Conservation (phyloP, 1,140 invertebrate genomes). For the Odontomachus brunneus region DNA sequence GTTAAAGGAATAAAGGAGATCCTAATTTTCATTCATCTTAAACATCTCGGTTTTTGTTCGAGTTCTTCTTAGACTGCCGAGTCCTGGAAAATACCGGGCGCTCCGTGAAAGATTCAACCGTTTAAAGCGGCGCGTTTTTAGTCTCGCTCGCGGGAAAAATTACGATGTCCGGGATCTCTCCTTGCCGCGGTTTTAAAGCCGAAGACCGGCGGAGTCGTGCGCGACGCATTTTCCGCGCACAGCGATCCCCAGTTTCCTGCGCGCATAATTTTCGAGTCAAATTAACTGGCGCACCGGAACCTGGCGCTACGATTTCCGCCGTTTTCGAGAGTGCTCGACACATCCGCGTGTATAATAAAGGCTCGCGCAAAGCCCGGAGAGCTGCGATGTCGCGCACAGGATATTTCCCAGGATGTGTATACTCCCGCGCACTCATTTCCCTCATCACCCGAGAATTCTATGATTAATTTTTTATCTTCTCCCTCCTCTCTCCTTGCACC, state of each 20-base stretch:
- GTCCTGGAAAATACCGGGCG: background rate
- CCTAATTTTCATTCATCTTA: background rate
- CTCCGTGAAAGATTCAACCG: background rate
- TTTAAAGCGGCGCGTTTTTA: slow-evolving; percentile 22
- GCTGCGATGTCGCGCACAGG: no score
- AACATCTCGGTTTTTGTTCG: background rate
- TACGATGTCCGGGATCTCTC: slow-evolving; percentile 7
- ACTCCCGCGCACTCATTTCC: no score
- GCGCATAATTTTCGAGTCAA: slow-evolving; percentile 17
- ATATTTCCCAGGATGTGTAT: no score
- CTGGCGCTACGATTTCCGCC: background rate
- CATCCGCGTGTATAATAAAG: background rate
- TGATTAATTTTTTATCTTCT: no score
- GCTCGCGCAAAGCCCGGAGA: no score
- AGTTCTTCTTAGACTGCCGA: background rate
- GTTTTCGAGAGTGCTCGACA: background rate
- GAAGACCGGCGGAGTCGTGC: background rate
- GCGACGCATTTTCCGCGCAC: slow-evolving; percentile 3
- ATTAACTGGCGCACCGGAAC: background rate
- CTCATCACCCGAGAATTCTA: no score
- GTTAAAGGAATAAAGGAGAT: no score
- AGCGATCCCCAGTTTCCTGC: background rate
- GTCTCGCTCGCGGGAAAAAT: slow-evolving; percentile 9
- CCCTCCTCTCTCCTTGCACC: no score
- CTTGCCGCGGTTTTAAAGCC: slow-evolving; percentile 22